Base-by-base conservation (phyloP, 2,797 vertebrate genomes). In the Pteropus rufus region DNA sequence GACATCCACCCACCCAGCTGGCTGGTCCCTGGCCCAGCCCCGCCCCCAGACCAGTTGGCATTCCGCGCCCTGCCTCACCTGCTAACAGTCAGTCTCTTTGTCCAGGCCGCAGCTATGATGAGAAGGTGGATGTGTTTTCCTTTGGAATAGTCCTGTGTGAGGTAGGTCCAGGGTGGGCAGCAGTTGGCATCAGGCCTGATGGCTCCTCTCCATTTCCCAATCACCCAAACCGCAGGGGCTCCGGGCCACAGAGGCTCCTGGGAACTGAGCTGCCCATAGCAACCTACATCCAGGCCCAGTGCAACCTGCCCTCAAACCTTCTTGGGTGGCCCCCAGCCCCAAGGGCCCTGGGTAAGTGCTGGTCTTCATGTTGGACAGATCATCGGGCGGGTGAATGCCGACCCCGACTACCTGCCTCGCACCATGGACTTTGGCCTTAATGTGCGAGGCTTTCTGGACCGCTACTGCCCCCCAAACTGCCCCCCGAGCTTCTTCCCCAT, bases 91-190 rank as follows among this genome's bases (percentile, higher is more conserved):
- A 1, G 0, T 97, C 72, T 98, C 39, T 97, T 56, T 39, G 24
- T 10, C 0, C 98, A 99, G 99, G 99, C 67, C 99, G 99, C 97
- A 99, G 99, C 98, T 99, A 99, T 0, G 99, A 99, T 31, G 99
- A 99, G 98, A 99, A 99, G 97, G 99, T 99, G 89, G 99, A 99
- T 94, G 99, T 99, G 98, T 99, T 99, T 97, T 99, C 99, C 95
- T 99, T 99, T 0, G 99, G 99, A n/a, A 99, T 99, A 31, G 99
- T 99, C 98, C 98, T 99, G 18, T 99, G 99, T 0, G 99, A 99
- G 99, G 99, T 99, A 98, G 99, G 99, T 96, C 58, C 9, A 0
- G 19, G 2, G 5, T 0, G 18, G 70, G 76, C 2, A 14, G 49
- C 9, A 1, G 6, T 10, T 1, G 23, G 72, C 31, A 1, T 46